Evolutionary conservation across 2,113 vertebrate genomes (phyloP).

Genomic region (Phycodurus eques): DNA sequence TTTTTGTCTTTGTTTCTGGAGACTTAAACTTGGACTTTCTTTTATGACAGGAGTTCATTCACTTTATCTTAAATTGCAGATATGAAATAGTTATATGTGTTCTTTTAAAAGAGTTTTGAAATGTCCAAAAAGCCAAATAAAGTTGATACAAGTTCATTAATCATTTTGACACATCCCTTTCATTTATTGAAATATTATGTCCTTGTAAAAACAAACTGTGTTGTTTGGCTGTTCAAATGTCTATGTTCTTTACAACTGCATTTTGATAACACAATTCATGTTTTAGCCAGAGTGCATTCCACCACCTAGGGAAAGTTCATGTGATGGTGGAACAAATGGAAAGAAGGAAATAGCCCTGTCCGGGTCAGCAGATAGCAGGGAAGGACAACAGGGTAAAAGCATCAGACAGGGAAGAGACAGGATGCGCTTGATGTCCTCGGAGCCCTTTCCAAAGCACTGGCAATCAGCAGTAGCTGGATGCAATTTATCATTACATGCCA

Average conservation of each 20-base stretch:
- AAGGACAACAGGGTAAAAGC: slow-evolving; percentile 6
- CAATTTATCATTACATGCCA: slow-evolving; percentile 45
- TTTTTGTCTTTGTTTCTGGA: background rate
- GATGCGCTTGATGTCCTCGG: slow-evolving; percentile 51
- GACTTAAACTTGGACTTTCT: background rate
- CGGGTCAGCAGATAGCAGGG: slow-evolving; percentile 40
- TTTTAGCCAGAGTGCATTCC: slow-evolving; percentile 8
- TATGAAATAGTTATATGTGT: background rate
- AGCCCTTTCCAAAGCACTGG: slow-evolving; percentile 45
- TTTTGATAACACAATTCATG: background rate
- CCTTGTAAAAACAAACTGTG: too few relatives aligned
- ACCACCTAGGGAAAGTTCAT: slow-evolving; percentile 32
- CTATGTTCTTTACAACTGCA: too few relatives aligned
- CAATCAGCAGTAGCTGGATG: slow-evolving; percentile 38
- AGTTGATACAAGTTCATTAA: background rate
- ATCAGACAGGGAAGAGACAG: slow-evolving; percentile 44
- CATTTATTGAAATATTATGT: too few relatives aligned
- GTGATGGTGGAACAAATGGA: slow-evolving; percentile 44
- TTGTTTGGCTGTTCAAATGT: too few relatives aligned
- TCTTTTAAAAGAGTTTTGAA: background rate
- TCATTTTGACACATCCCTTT: too few relatives aligned
- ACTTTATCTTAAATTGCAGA: background rate
- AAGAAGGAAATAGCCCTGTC: slow-evolving; percentile 35
- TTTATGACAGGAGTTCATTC: too few relatives aligned
- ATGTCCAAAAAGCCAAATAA: background rate